phyloP scores from a whole-genome alignment of 1,140 invertebrate genomes.

The Batillaria attramentaria region DNA sequence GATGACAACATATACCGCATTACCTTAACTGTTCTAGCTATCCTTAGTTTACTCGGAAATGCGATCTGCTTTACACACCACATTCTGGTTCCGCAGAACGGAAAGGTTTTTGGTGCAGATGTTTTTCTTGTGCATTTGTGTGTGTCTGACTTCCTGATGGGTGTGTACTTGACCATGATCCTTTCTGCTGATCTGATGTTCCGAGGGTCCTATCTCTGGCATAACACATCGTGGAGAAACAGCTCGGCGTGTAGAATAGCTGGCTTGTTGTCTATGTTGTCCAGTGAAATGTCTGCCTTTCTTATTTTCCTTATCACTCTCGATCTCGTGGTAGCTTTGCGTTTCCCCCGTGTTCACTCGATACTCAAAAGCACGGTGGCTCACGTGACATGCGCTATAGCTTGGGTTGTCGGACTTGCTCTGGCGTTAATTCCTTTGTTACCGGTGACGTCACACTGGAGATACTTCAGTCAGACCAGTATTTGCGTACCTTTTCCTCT shows the following conservation, averaged over 20 bases:
- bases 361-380: conserved; percentile 26
- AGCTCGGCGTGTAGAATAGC: conserved; percentile 45
- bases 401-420: conserved; percentile 32
- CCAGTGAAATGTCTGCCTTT: conserved; percentile 49
- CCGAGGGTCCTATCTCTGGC: conserved; percentile 44
- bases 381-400: too few species aligned
- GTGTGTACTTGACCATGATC: conserved; percentile 53
- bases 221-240: conserved; percentile 44
- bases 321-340: conserved; percentile 46
- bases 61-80: conserved; percentile 34
- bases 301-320: conserved; percentile 49
- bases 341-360: conserved; percentile 40
- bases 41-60: conserved; percentile 42
- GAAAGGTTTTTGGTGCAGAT: not conserved
- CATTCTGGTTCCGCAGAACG: not conserved
- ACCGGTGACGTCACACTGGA: not conserved
- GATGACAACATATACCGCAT: conserved; percentile 11
- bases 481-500: not conserved
- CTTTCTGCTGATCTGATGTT: conserved; percentile 47
- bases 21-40: conserved; percentile 33
- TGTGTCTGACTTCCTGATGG: conserved; percentile 58
- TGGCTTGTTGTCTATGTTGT: conserved; percentile 47
- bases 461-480: not conserved
- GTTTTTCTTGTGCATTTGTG: conserved; percentile 47
- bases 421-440: conserved; percentile 33